phyloP scores from a whole-genome alignment of 2,888 invertebrate species.

The Leptogaster cylindrica region DNA sequence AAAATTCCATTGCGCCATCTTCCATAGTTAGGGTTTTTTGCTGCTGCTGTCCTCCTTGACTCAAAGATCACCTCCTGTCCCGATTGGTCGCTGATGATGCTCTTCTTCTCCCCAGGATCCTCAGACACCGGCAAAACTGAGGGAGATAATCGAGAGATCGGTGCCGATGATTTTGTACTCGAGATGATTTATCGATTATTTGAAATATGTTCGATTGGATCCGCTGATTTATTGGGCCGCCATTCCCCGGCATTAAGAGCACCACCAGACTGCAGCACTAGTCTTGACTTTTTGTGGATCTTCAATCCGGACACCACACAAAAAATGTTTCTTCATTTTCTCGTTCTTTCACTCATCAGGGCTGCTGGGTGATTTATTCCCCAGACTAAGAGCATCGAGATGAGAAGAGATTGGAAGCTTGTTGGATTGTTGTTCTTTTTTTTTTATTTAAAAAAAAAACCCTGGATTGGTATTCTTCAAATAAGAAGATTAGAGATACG shows the following conservation, averaged over 20 bases:
- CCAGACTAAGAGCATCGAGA: slow-evolving; percentile 24
- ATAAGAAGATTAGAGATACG: neutral
- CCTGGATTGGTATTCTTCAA: too few species aligned
- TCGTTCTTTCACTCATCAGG: slow-evolving; percentile 21
- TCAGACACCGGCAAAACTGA: neutral
- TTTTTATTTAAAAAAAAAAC: too few species aligned
- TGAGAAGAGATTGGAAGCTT: slow-evolving; percentile 17
- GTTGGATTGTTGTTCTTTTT: neutral
- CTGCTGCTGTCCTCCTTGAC: neutral
- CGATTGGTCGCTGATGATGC: slow-evolving; percentile 3
- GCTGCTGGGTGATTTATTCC: slow-evolving; percentile 33
- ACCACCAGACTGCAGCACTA: neutral
- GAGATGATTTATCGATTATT: slow-evolving; percentile 48
- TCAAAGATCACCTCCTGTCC: slow-evolving; percentile 7
- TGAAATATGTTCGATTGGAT: slow-evolving; percentile 47
- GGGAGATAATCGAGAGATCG: slow-evolving; percentile 40
- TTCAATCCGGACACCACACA: slow-evolving; percentile 1
- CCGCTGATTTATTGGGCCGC: slow-evolving; percentile 46
- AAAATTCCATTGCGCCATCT: slow-evolving; percentile 37
- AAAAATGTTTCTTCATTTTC: neutral
- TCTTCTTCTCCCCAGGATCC: neutral
- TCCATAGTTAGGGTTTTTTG: neutral
- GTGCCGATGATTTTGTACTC: slow-evolving; percentile 44
- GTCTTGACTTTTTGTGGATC: slow-evolving; percentile 2
- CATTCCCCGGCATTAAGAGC: slow-evolving; percentile 31